Percentiles rank a stretch among this genome's conserved stretches.
phyloP scores from a whole-genome alignment of 2,113 vertebrate species.

The Notiomystis cincta region DNA sequence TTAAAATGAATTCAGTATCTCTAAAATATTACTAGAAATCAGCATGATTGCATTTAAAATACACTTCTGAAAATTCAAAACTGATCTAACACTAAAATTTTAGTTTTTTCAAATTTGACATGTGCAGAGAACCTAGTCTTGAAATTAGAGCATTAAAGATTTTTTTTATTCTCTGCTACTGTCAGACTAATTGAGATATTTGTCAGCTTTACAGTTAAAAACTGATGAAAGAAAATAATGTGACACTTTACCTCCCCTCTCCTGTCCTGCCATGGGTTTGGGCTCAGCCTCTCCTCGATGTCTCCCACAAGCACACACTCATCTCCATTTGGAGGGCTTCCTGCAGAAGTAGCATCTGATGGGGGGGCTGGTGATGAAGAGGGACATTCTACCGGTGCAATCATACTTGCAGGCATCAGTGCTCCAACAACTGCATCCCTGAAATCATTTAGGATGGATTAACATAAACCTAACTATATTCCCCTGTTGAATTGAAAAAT shows the following conservation, averaged over 20 bases:
- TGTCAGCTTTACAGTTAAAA: background rate
- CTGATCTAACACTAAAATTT: background rate
- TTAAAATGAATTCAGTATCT: background rate
- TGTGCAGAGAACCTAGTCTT: background rate
- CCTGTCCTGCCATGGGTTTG: constrained; percentile 92
- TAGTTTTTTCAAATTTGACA: background rate
- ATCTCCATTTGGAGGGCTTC: constrained; percentile 83
- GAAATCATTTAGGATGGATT: background rate
- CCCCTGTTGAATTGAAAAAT: background rate
- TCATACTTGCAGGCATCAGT: constrained; percentile 96
- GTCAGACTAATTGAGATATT: background rate
- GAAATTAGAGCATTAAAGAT: background rate
- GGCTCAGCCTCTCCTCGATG: constrained; percentile 85
- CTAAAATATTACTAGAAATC: background rate
- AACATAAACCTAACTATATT: background rate
- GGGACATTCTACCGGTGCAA: constrained; percentile 88
- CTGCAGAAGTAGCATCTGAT: constrained; percentile 79
- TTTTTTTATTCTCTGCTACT: background rate
- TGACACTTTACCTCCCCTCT: constrained; percentile 82
- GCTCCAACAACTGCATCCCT: constrained; percentile 93
- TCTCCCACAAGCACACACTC: constrained; percentile 78
- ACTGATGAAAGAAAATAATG: background rate
- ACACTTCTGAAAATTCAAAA: background rate
- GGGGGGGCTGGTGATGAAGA: constrained; percentile 85
- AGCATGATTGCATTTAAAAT: background rate